Evolutionary conservation across 1,140 invertebrate species (phyloP).

Genomic region (Metopolophium dirhodum): DNA sequence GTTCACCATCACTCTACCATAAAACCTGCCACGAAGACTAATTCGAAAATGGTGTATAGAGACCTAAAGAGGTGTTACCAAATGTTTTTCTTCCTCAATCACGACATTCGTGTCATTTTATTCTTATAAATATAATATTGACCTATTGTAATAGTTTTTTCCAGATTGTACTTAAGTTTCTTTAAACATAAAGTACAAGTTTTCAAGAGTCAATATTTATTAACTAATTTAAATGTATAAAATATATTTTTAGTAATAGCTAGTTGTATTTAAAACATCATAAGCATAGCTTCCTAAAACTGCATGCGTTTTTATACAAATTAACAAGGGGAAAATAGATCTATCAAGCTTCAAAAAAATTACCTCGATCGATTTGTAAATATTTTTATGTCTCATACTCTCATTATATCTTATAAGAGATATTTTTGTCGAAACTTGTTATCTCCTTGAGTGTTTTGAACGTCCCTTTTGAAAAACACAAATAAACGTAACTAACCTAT

Average conservation of each 20-base stretch:
- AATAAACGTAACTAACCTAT: background rate
- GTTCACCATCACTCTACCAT: too few species aligned
- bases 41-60: too few species aligned
- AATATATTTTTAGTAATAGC: background rate
- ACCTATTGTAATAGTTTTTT: too few species aligned
- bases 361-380: background rate
- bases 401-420: background rate
- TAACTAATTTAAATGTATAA: background rate
- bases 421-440: background rate
- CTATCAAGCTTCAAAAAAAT: background rate
- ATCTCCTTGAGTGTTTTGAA: background rate
- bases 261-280: background rate
- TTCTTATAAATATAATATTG: too few species aligned
- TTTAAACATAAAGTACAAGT: background rate
- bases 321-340: background rate
- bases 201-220: background rate
- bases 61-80: too few species aligned
- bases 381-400: background rate
- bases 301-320: background rate
- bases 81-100: too few species aligned
- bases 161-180: too few species aligned
- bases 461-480: background rate
- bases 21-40: too few species aligned
- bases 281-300: background rate
- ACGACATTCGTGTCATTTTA: too few species aligned